phyloP scores from a whole-genome alignment of 2,113 vertebrate species.

The Bos taurus region DNA sequence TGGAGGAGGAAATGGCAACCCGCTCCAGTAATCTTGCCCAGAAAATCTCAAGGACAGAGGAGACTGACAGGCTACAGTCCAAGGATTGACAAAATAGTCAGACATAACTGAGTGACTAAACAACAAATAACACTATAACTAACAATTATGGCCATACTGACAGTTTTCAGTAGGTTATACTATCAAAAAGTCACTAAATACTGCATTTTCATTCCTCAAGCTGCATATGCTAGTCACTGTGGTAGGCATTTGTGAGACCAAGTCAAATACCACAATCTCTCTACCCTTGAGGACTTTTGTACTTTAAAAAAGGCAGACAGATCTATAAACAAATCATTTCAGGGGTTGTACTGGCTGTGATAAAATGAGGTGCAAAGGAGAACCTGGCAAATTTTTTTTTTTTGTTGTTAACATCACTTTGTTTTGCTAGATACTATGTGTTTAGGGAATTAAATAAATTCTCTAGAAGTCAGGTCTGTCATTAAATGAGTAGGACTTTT shows the following conservation, averaged over 20 bases:
- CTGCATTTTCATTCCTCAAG: neutral
- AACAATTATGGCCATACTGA: neutral
- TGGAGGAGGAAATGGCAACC: neutral
- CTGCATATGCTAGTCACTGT: neutral
- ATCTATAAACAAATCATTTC: neutral
- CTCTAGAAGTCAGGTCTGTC: neutral
- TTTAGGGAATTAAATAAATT: conserved; percentile 20
- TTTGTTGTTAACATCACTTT: neutral
- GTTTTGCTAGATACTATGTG: conserved; percentile 11
- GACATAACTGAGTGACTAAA: neutral
- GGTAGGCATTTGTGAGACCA: neutral
- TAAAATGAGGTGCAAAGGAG: neutral
- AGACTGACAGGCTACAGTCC: neutral
- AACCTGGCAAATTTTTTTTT: neutral
- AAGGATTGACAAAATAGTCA: neutral
- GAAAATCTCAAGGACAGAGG: neutral
- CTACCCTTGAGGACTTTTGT: neutral
- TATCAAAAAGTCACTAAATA: neutral
- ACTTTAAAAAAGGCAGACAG: neutral
- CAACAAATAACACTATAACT: neutral
- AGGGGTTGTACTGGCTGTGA: neutral
- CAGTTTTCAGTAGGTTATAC: neutral
- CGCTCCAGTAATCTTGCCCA: neutral
- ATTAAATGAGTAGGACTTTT: neutral
- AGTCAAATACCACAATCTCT: neutral